Evolutionary conservation across 1,140 invertebrate genomes (phyloP).

Genomic region (Procambarus virginalis): DNA sequence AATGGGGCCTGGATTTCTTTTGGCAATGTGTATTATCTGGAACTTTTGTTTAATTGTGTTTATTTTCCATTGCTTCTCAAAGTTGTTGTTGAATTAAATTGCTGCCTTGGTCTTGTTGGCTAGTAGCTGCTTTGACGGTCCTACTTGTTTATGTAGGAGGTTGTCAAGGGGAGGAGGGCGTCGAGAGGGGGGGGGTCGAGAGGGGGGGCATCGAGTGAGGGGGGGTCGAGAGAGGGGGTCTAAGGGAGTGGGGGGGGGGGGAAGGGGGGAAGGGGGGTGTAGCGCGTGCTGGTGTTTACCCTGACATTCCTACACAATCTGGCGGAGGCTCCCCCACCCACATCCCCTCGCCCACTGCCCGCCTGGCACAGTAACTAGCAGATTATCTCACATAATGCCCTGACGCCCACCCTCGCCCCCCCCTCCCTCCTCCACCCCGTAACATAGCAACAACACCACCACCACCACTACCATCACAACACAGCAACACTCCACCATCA

Average conservation of each 20-base stretch:
- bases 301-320: conserved; percentile 5
- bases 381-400: neutral
- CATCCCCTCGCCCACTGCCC: neutral
- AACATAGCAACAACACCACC: neutral
- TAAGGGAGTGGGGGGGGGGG: neutral
- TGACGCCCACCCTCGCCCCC: neutral
- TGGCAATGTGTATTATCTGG: too few relatives aligned
- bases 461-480: too few relatives aligned
- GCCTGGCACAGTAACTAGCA: neutral
- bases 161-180: too few relatives aligned
- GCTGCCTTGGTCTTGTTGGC: too few relatives aligned
- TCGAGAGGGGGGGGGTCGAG: too few relatives aligned
- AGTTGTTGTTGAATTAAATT: too few relatives aligned
- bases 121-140: too few relatives aligned
- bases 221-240: neutral
- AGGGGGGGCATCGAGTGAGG: neutral
- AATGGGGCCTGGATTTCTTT: too few relatives aligned
- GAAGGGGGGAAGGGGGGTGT: neutral
- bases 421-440: neutral
- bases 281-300: neutral
- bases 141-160: too few relatives aligned
- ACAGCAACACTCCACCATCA: neutral
- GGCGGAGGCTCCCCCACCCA: neutral
- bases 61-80: too few relatives aligned
- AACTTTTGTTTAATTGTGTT: too few relatives aligned